These are phyloP conservation scores for Fragariocoptes setiger DNA, from an alignment of 1,140 invertebrate species.

Conservation along the genomic window DNA sequence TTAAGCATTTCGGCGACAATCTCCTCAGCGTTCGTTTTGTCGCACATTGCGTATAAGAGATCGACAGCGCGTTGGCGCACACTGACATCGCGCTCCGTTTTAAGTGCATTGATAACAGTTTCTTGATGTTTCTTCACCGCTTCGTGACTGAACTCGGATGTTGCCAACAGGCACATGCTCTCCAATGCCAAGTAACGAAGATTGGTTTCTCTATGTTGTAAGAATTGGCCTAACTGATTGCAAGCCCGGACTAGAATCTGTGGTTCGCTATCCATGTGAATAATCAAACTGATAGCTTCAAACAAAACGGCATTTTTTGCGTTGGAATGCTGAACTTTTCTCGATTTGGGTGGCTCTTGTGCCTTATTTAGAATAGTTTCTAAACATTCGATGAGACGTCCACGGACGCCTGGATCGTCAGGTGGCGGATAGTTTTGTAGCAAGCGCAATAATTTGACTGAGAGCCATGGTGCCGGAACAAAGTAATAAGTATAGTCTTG, in stretches of 20 bases:
- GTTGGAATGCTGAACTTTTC: constrained; percentile 99
- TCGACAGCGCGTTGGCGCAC: constrained; percentile 94
- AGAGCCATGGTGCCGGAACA: constrained; percentile 96
- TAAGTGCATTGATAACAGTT: constrained; percentile 92
- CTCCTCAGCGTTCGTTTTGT: constrained; percentile 92
- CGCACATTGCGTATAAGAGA: constrained; percentile 98
- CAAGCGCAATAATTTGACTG: constrained; percentile 77
- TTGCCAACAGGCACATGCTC: constrained; percentile 95
- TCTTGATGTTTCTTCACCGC: constrained; percentile 99
- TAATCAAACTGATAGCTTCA: constrained; percentile 96
- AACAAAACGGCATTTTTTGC: constrained; percentile 98
- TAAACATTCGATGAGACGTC: constrained; percentile 79
- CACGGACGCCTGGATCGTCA: constrained; percentile 45
- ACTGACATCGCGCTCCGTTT: constrained; percentile 96
- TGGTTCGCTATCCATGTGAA: constrained; percentile 87
- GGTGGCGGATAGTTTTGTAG: constrained; percentile 95
- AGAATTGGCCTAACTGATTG: constrained; percentile 91
- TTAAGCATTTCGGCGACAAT: constrained; percentile 99
- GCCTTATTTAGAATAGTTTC: constrained; percentile 99
- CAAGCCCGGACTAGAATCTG: constrained; percentile 86
- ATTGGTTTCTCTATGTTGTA: constrained; percentile 94
- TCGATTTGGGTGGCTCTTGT: constrained; percentile 95
- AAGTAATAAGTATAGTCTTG: constrained; percentile 99
- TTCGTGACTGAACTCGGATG: constrained; percentile 96
- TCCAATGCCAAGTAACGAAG: constrained; percentile 87